Base-by-base conservation (phyloP, 2,113 vertebrate genomes). In the Ovibos moschatus region DNA sequence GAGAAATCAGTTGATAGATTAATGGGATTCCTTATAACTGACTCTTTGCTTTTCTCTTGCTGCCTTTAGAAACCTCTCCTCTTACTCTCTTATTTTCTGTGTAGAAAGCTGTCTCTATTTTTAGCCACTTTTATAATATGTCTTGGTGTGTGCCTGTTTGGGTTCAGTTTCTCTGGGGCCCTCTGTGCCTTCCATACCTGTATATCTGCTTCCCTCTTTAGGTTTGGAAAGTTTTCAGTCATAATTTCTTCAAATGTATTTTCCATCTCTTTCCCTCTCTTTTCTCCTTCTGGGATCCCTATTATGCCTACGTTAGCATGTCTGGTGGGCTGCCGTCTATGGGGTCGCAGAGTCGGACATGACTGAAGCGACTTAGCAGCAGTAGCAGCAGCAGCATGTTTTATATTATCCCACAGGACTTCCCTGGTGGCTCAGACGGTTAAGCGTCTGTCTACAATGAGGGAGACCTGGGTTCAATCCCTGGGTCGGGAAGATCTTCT, bases 321-420 rank as follows among this genome's bases (percentile, higher is more conserved):
- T 47, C 55, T 57, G 55, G 21, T 25, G 55, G 55, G 8, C 55
- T 57, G 55, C 55, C 3, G 21, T 25, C 55, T 57, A 57, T 57
- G 55, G 23, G 23, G 55, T 57, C 1, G 23, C 23, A 57, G 23
- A 25, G 55, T 23, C 0, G 9, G 8, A 57, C 21, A 57, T 0
- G 55, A 57, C 55, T 25, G 55, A 25, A 57, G 23, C 1, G 3
- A 57, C 55, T 25, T 25, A 57, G 55, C 21, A 57, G 53, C 53
- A 55, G 53, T 55, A 55, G 53, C 53, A 55, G 21, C 19, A 55
- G 53, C 53, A 28, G 43, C 14, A 47, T 28, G 43, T 47, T 78
- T 47, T 47, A 47, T 78, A 30, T 78, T 47, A 45, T 27, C 74
- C 14, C 43, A 28, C 23, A 25, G 55, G 21, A 57, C 9, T 57